Evolutionary conservation across 2,888 invertebrate species (phyloP).

Genomic region (Eupeodes luniger): DNA sequence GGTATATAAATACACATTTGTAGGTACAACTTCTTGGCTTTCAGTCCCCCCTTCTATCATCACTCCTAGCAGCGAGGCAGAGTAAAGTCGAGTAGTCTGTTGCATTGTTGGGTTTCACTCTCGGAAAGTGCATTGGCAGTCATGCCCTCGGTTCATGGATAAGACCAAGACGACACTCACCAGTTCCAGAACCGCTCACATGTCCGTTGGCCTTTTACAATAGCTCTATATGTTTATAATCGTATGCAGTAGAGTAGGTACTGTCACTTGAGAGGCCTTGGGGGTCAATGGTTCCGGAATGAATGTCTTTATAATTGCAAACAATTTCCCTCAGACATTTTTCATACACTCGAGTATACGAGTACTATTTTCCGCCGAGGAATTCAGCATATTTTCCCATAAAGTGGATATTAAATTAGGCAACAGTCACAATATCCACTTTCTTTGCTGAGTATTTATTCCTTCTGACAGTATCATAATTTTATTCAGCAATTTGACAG

Average conservation of each 20-base stretch:
- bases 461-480: constrained; percentile 46
- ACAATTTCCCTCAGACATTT: constrained; percentile 44
- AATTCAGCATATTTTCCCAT: constrained; percentile 13
- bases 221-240: neutral
- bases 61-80: neutral
- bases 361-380: constrained; percentile 14
- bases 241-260: neutral
- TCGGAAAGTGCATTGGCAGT: constrained; percentile 42
- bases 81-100: neutral
- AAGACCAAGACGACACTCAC: constrained; percentile 20
- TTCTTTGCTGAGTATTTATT: neutral
- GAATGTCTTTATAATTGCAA: constrained; percentile 51
- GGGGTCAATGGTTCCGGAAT: constrained; percentile 60
- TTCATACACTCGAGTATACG: neutral
- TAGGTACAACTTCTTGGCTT: constrained; percentile 12
- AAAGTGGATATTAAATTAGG: constrained; percentile 33
- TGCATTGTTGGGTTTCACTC: constrained; percentile 36
- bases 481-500: constrained; percentile 8
- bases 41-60: neutral
- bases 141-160: constrained; percentile 67
- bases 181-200: neutral
- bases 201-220: constrained; percentile 33
- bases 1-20: too few relatives aligned
- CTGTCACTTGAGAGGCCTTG: constrained; percentile 49
- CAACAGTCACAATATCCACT: neutral